Percentiles rank a stretch among this genome's conserved stretches.
Evolutionary conservation across 2,113 vertebrate species (phyloP).

Genomic region (Clarias macrocephalus): DNA sequence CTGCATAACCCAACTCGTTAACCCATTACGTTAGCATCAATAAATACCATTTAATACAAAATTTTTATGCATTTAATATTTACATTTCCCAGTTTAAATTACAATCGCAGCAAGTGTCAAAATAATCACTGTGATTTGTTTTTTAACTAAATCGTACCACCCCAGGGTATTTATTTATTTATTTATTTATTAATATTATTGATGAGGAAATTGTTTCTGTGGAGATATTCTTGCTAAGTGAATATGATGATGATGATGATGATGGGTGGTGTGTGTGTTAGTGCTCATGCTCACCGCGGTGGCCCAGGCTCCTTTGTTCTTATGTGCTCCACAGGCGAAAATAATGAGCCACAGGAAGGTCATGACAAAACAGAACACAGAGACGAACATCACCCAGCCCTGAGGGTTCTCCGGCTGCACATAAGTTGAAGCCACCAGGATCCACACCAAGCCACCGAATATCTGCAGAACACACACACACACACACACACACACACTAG

Average conservation of each 20-base stretch:
- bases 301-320: conserved; percentile 61
- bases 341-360: conserved; percentile 66
- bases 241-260: not conserved
- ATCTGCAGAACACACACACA: conserved; percentile 55
- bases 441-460: conserved; percentile 76
- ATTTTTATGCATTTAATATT: too few relatives aligned
- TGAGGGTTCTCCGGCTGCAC: conserved; percentile 60
- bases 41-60: too few relatives aligned
- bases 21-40: not conserved
- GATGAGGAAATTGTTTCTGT: not conserved
- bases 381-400: conserved; percentile 78
- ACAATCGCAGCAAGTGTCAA: too few relatives aligned
- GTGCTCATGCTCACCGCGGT: conserved; percentile 61
- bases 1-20: not conserved
- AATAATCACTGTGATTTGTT: too few relatives aligned
- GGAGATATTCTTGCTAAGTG: not conserved
- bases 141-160: too few relatives aligned
- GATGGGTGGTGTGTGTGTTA: not conserved
- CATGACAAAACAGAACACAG: conserved; percentile 71
- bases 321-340: conserved; percentile 60
- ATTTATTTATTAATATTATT: not conserved
- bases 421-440: conserved; percentile 66
- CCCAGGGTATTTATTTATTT: too few relatives aligned
- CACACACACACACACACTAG: not conserved
- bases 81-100: too few relatives aligned